These are phyloP conservation scores for Poecile montanus DNA, from an alignment of 2,797 vertebrate species.

Conservation along the genomic window DNA sequence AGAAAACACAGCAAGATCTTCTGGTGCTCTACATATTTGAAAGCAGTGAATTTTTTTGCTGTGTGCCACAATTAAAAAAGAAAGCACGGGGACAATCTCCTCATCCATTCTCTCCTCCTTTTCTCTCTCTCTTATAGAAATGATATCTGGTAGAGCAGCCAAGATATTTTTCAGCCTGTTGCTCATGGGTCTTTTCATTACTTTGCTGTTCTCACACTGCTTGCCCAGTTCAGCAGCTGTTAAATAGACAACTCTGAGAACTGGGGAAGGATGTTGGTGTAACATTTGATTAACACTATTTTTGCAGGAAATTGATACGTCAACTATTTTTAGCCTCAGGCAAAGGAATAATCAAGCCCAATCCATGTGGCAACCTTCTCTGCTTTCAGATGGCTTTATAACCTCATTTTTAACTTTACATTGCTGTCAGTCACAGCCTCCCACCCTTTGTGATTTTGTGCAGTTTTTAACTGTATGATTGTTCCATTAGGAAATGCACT, in stretches of 20 bases:
- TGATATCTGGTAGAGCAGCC: background rate
- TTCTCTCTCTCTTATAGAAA: background rate
- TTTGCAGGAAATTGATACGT: conserved; percentile 14
- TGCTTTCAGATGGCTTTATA: background rate
- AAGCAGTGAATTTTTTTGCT: background rate
- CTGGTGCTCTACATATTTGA: background rate
- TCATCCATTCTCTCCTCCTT: background rate
- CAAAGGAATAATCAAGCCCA: conserved; percentile 3
- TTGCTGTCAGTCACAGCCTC: background rate
- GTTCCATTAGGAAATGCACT: background rate
- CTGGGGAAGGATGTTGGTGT: background rate
- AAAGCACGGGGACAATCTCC: background rate
- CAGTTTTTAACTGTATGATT: background rate
- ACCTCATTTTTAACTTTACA: background rate
- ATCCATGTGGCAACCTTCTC: conserved; percentile 7
- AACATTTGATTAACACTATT: conserved; percentile 25
- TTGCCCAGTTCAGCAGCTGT: conserved; percentile 51
- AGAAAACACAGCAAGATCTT: background rate
- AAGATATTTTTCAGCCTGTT: conserved; percentile 46
- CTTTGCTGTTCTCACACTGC: conserved; percentile 32
- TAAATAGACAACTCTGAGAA: background rate
- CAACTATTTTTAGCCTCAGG: conserved; percentile 34
- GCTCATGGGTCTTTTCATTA: background rate
- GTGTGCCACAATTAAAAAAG: background rate
- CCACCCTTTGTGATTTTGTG: background rate